Conservation (phyloP, 2,113 vertebrate genomes). For the Zosterops lateralis region DNA sequence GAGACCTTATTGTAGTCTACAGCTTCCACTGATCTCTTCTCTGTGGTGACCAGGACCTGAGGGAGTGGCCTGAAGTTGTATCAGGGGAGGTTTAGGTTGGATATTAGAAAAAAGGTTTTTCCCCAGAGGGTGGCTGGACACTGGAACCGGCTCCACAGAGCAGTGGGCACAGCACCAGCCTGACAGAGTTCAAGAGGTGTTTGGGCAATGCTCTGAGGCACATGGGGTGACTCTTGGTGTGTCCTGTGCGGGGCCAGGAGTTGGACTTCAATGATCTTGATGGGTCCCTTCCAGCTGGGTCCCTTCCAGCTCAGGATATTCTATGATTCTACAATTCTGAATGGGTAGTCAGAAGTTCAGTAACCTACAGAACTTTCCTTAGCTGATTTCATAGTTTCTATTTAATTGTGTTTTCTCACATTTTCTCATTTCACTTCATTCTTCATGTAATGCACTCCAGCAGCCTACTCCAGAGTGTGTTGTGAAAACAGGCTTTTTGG, state of each 20-base stretch:
- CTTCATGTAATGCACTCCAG: neutral
- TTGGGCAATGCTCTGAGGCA: neutral
- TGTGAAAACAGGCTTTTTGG: neutral
- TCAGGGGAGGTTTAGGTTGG: neutral
- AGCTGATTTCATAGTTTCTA: neutral
- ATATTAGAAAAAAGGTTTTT: neutral
- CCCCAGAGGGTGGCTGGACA: rapidly evolving
- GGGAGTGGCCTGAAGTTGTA: neutral
- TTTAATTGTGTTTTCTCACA: neutral
- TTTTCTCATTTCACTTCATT: neutral
- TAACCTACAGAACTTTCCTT: neutral
- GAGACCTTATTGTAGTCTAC: neutral
- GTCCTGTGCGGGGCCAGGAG: neutral
- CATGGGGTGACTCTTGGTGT: neutral
- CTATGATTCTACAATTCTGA: neutral
- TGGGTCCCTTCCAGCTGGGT: neutral
- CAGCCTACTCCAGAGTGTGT: neutral
- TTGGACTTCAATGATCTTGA: rapidly evolving
- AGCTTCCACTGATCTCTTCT: neutral
- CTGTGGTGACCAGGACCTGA: neutral
- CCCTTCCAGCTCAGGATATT: neutral
- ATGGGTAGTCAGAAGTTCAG: neutral
- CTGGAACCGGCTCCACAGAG: neutral
- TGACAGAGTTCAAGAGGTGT: neutral
- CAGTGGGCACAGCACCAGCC: neutral